A percentile compares a stretch with the other conserved stretches of the same genome.
Conservation (phyloP, 2,888 invertebrate species). For the Cryptus armator region DNA sequence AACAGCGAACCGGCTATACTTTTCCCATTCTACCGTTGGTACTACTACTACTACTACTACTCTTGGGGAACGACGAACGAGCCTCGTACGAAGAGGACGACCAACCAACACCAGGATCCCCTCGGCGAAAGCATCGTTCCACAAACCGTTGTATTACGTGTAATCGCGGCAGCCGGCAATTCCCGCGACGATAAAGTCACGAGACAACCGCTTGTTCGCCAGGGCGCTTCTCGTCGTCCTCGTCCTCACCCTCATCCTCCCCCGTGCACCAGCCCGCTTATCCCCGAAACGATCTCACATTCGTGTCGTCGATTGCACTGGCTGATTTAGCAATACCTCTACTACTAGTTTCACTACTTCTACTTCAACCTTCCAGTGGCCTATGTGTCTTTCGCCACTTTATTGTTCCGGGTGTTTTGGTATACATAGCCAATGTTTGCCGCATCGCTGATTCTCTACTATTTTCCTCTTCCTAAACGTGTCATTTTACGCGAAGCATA, state of each 20-base stretch:
- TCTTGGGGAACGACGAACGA: constrained; percentile 40
- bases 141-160: constrained; percentile 68
- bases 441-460: not conserved
- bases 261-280: constrained; percentile 42
- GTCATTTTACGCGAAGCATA: no score
- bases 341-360: constrained; percentile 35
- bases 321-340: constrained; percentile 34
- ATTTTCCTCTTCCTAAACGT: not conserved
- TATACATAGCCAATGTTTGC: constrained; percentile 14
- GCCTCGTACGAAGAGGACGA: constrained; percentile 45
- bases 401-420: constrained; percentile 5
- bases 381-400: not conserved
- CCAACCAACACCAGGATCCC: constrained; percentile 17
- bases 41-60: not conserved
- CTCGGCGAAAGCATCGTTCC: constrained; percentile 56
- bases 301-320: constrained; percentile 54
- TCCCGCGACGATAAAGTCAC: constrained; percentile 70
- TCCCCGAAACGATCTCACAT: constrained; percentile 57
- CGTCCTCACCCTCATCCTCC: constrained; percentile 7
- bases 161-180: constrained; percentile 68
- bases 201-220: constrained; percentile 60
- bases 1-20: constrained; percentile 36
- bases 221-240: constrained; percentile 38
- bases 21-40: constrained; percentile 13
- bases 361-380: constrained; percentile 1